These are phyloP conservation scores for Colostygia pectinataria DNA, from an alignment of 2,888 invertebrate species.

Conservation along the genomic window DNA sequence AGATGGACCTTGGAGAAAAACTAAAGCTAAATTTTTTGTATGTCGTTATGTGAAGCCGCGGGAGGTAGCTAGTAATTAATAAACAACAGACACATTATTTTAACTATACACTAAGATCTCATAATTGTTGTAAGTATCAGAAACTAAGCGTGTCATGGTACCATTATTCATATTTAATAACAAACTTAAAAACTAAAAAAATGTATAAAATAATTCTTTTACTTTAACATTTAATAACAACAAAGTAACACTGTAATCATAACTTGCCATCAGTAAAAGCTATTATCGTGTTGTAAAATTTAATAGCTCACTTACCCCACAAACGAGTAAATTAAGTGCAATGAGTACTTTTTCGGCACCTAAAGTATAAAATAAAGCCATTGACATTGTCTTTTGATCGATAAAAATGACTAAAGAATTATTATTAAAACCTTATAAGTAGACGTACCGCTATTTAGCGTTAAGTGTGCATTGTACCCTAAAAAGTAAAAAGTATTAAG, in stretches of 20 bases:
- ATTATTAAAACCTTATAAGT: conserved; percentile 38
- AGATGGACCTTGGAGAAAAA: no score
- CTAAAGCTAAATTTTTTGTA: no score
- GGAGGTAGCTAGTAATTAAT: no score
- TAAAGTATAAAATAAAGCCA: conserved; percentile 41
- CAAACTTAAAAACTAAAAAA: no score
- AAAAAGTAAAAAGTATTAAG: no score
- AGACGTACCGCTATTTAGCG: conserved; percentile 27
- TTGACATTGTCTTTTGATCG: conserved; percentile 34
- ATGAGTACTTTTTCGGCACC: conserved; percentile 34
- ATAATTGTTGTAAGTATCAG: no score
- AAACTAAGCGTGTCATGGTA: no score
- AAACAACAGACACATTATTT: no score
- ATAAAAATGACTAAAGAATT: conserved; percentile 29
- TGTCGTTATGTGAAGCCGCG: no score
- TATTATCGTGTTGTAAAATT: conserved; percentile 49
- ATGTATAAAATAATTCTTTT: no score
- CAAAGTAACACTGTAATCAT: conserved; percentile 12
- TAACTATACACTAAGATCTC: no score
- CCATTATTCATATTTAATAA: no score
- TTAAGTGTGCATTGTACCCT: conserved; percentile 3
- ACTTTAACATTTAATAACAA: not conserved
- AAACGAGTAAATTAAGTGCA: conserved; percentile 35
- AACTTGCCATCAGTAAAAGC: conserved; percentile 35
- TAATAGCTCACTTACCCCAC: conserved; percentile 48